These are phyloP conservation scores for Taurulus bubalis DNA, from an alignment of 2,113 vertebrate genomes.

Conservation along the genomic window DNA sequence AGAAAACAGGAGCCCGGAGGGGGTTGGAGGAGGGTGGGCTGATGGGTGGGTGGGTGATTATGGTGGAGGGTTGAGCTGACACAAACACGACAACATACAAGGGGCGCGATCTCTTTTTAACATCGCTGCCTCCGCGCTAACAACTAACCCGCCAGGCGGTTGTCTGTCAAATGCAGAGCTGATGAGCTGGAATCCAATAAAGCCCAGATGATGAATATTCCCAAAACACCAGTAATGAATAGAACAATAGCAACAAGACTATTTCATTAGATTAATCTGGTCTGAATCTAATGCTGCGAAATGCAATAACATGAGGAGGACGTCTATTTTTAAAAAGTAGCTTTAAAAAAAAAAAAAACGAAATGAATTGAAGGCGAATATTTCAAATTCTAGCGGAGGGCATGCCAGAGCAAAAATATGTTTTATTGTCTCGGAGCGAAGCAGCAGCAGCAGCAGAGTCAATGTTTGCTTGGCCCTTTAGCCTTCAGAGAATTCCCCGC, in stretches of 20 bases:
- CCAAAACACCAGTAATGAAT: slow-evolving; percentile 64
- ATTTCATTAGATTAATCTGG: slow-evolving; percentile 55
- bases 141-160: slow-evolving; percentile 58
- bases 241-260: slow-evolving; percentile 58
- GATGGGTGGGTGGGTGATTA: slow-evolving; percentile 62
- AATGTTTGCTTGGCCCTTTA: slow-evolving; percentile 69
- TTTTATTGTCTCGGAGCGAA: slow-evolving; percentile 48
- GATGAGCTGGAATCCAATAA: slow-evolving; percentile 73
- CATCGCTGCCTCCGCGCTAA: slow-evolving; percentile 63
- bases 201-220: slow-evolving; percentile 67
- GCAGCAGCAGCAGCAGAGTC: slow-evolving; percentile 45
- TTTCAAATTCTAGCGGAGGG: slow-evolving; percentile 19
- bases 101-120: slow-evolving; percentile 70
- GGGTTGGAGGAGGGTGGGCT: slow-evolving; percentile 62
- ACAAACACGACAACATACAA: slow-evolving; percentile 80
- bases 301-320: background rate
- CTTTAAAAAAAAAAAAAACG: background rate
- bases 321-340: background rate
- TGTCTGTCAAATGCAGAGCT: slow-evolving; percentile 64
- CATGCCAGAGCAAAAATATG: slow-evolving; percentile 42
- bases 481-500: slow-evolving; percentile 72
- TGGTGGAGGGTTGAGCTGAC: slow-evolving; percentile 66
- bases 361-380: slow-evolving; percentile 13
- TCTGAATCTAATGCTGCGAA: slow-evolving; percentile 29
- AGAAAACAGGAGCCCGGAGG: slow-evolving; percentile 79